Evolutionary conservation across 2,888 invertebrate species (phyloP), one percentile per base, ranked within the genome.

Genomic region (Drosophila greeni): DNA sequence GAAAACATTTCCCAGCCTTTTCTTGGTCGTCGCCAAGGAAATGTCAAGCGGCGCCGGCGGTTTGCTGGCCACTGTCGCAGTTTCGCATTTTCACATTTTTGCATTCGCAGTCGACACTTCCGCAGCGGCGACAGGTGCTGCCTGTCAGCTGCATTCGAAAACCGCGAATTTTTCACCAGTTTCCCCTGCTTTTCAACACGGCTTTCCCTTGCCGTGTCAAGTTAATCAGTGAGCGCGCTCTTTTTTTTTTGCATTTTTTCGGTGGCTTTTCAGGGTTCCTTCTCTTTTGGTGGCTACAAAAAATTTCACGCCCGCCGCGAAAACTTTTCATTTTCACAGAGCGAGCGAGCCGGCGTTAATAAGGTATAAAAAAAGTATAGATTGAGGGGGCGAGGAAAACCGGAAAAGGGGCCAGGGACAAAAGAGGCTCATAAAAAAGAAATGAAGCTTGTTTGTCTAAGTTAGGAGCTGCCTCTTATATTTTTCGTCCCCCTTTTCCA

Each of bases 391-490:
- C n/a, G 56, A 20, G 31, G n/a, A 31, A 34, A 45, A 9, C 29
- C 58, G 43, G 42, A 61, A 67, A 16, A 64, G 55, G 23, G 26
- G 49, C 40, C n/a, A 43, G 40, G 55, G 47, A 70, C 60, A 74
- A 75, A 70, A 62, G 62, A 40, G 51, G 64, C 58, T 62, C 62
- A 75, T 74, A 71, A 82, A 80, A 77, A 78, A 40, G 40, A 80
- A 78, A 78, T 72, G 78, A 68, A 73, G 75, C 67, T 64, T 75
- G 77, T 73, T 77, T 77, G 72, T 75, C 66, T 77, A 68, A 74
- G 74, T 71, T 61, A 58, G 72, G 70, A 67, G 53, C 57, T 62
- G 12, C 66, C 43, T 59, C 39, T 52, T 29, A 23, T 40, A 34
- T 48, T 52, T 5, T 37, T 48, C 48, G 11, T 37, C n/a, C 20